phyloP scores from a whole-genome alignment of 2,797 vertebrate genomes.

The Sebastiscus albofasciatus region DNA sequence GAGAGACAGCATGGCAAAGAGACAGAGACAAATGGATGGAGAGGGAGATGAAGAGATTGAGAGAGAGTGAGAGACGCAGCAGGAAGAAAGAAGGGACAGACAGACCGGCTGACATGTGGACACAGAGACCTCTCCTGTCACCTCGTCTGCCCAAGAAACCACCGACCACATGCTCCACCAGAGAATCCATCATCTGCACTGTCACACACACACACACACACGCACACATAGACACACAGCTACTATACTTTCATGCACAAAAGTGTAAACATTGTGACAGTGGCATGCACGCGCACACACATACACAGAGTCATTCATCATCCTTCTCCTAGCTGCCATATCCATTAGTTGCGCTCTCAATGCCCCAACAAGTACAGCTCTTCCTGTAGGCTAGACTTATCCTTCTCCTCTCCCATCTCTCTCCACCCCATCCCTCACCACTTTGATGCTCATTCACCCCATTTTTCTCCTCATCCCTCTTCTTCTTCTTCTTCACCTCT shows the following conservation, averaged over 20 bases:
- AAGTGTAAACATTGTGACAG: slow-evolving; percentile 63
- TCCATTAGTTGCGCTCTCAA: slow-evolving; percentile 75
- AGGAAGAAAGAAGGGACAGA: slow-evolving; percentile 25
- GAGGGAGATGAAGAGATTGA: slow-evolving; percentile 10
- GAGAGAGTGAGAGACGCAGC: slow-evolving; percentile 32
- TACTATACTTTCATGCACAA: slow-evolving; percentile 29
- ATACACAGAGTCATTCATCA: slow-evolving; percentile 68
- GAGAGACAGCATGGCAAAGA: neutral
- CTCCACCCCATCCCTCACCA: slow-evolving; percentile 43
- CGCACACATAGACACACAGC: neutral
- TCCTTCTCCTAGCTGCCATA: slow-evolving; percentile 73
- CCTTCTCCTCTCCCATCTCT: slow-evolving; percentile 43
- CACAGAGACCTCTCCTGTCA: slow-evolving; percentile 62
- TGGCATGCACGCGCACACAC: neutral
- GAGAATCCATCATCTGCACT: slow-evolving; percentile 64
- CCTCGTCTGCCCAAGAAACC: slow-evolving; percentile 62
- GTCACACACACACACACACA: slow-evolving; percentile 15
- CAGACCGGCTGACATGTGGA: slow-evolving; percentile 55
- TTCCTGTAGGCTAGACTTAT: slow-evolving; percentile 72
- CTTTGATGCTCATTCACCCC: slow-evolving; percentile 58
- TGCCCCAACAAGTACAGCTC: slow-evolving; percentile 68
- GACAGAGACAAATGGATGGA: slow-evolving; percentile 3
- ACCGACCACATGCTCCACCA: slow-evolving; percentile 60
- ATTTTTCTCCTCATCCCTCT: slow-evolving; percentile 42
- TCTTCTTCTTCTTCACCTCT: slow-evolving; percentile 12